A percentile compares a stretch with the other conserved stretches of the same genome.
These are phyloP conservation scores for Perognathus longimembris DNA, from an alignment of 2,113 vertebrate species.

Conservation along the genomic window DNA sequence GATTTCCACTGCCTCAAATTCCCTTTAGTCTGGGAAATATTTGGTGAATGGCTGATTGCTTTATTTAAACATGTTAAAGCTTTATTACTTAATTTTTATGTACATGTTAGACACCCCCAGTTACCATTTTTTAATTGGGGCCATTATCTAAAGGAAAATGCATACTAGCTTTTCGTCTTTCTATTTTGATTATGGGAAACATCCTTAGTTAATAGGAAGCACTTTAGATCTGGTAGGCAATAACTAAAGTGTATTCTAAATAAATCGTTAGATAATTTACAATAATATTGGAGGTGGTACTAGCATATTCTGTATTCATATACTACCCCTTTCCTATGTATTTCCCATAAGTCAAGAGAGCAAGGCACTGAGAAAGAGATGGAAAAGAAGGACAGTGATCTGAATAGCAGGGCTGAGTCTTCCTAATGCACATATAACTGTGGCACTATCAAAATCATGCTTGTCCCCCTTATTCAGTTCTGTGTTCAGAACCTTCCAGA, in stretches of 20 bases:
- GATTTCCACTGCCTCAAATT: not conserved
- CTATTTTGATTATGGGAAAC: conserved; percentile 5
- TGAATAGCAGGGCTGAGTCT: too few species aligned
- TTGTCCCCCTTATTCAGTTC: not conserved
- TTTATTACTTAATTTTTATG: conserved; percentile 48
- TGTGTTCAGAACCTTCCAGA: not conserved
- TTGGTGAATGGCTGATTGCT: conserved; percentile 58
- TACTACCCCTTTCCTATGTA: too few species aligned
- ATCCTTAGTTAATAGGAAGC: not conserved
- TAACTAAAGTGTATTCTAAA: not conserved
- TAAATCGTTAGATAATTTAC: not conserved
- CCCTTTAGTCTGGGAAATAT: conserved; percentile 48
- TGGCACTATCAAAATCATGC: not conserved
- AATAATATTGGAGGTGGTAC: not conserved
- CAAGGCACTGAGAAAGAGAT: not conserved
- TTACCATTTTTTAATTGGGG: conserved; percentile 41
- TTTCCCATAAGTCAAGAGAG: not conserved
- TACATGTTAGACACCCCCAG: conserved; percentile 10
- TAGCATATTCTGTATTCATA: not conserved
- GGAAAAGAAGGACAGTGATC: not conserved
- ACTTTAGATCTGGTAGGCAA: conserved; percentile 9
- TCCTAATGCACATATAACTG: not conserved
- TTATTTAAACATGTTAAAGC: conserved; percentile 61
- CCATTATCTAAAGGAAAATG: not conserved
- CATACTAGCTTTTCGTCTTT: not conserved